These are phyloP conservation scores for Meandrina meandrites DNA, from an alignment of 92 coral and sea anemone species.

Conservation along the genomic window DNA sequence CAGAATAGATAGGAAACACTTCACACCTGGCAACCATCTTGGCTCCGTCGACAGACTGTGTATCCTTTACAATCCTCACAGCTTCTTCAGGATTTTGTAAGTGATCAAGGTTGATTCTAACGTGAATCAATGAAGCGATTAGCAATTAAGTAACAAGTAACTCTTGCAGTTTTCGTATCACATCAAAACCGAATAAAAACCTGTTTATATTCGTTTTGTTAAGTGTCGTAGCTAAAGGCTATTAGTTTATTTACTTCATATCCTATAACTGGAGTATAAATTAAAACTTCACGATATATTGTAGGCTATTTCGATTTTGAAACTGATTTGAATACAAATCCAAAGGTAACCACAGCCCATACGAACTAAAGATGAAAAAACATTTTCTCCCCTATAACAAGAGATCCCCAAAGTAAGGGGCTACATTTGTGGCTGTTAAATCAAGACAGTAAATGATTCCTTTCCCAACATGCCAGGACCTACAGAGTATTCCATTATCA, in stretches of 20 bases:
- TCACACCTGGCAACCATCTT: conserved; percentile 98
- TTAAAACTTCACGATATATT: too few relatives aligned
- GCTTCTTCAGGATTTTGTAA: conserved; percentile 98
- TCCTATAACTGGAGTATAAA: too few relatives aligned
- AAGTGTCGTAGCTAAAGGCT: background rate
- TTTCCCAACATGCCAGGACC: background rate
- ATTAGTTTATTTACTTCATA: too few relatives aligned
- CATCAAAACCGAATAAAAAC: background rate
- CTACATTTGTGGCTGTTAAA: background rate
- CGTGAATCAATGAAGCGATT: background rate
- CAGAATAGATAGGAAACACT: background rate
- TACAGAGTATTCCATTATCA: too few relatives aligned
- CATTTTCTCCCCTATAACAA: too few relatives aligned
- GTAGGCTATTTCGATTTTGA: background rate
- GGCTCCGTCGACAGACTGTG: conserved; percentile 97
- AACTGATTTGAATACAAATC: background rate
- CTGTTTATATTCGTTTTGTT: too few relatives aligned
- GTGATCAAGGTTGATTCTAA: conserved; percentile 88
- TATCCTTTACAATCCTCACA: conserved; percentile 95
- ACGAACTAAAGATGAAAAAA: background rate
- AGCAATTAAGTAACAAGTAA: background rate
- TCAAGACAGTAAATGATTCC: too few relatives aligned
- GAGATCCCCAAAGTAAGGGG: too few relatives aligned
- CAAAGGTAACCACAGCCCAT: background rate
- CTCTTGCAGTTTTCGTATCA: background rate